These are phyloP conservation scores for Ecdyonurus torrentis DNA, from an alignment of 2,888 invertebrate genomes.

Conservation along the genomic window DNA sequence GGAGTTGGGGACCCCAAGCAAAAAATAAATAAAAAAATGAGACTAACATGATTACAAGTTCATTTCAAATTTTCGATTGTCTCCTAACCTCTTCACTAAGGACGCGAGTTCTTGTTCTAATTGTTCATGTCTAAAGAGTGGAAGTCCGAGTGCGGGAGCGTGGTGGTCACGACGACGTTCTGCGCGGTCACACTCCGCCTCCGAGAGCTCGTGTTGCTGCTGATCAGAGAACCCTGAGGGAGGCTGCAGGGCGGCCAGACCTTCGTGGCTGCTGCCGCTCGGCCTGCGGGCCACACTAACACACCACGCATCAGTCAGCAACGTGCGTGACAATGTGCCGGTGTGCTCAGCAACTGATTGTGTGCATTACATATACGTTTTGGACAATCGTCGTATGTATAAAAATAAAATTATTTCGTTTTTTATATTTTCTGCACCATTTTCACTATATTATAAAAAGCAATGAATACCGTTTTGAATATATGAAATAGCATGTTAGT, in stretches of 20 bases:
- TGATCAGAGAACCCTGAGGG: conserved; percentile 18
- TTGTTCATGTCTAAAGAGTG: conserved; percentile 16
- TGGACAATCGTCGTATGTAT: too few relatives aligned
- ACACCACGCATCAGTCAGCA: too few relatives aligned
- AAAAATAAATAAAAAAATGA: neutral
- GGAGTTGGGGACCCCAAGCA: too few relatives aligned
- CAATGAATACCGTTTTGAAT: too few relatives aligned
- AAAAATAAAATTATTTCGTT: too few relatives aligned
- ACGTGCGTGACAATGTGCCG: too few relatives aligned
- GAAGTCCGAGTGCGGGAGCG: conserved; percentile 10
- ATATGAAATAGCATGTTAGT: too few relatives aligned
- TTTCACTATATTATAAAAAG: too few relatives aligned
- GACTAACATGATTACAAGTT: neutral
- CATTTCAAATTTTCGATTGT: neutral
- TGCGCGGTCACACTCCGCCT: conserved; percentile 18
- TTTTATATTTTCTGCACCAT: too few relatives aligned
- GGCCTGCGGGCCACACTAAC: neutral
- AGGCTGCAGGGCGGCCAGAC: conserved; percentile 14
- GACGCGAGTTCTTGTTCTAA: conserved; percentile 17
- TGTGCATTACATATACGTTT: too few relatives aligned
- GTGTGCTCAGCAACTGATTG: too few relatives aligned
- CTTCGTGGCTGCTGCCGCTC: neutral
- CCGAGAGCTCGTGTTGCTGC: conserved; percentile 16
- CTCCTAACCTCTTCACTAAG: conserved; percentile 15
- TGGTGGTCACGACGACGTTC: neutral